Conservation (phyloP, 35 echinoderm and acorn worm species). For the Apostichopus japonicus region DNA sequence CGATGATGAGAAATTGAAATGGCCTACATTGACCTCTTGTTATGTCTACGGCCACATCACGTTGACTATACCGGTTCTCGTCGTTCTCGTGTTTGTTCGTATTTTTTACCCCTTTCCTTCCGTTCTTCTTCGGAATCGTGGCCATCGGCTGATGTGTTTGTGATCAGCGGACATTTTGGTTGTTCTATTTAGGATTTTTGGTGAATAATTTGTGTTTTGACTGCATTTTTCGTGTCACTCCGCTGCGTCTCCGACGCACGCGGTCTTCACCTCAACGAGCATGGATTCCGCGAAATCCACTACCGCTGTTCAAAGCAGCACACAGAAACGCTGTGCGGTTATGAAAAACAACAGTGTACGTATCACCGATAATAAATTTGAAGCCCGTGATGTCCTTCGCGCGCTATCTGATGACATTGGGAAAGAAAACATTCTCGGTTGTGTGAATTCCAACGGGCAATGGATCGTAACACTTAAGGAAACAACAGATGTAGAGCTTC, state of each 20-base stretch:
- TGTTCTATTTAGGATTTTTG: background rate
- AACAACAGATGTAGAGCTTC: background rate
- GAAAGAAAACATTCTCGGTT: constrained; percentile 16
- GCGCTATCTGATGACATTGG: constrained; percentile 20
- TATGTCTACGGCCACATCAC: too few relatives aligned
- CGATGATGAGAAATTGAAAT: too few relatives aligned
- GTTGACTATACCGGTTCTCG: too few relatives aligned
- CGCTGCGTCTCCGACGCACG: background rate
- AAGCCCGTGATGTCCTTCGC: background rate
- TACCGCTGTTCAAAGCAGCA: background rate
- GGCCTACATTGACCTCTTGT: too few relatives aligned
- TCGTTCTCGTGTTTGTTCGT: background rate
- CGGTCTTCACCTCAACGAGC: background rate
- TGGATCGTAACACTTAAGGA: constrained; percentile 9
- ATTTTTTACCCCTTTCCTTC: background rate
- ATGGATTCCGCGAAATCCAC: background rate
- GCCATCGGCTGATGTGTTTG: too few relatives aligned
- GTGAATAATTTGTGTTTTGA: background rate
- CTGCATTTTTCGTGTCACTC: background rate
- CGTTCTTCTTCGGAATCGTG: background rate
- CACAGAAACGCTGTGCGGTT: background rate
- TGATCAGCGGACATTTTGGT: background rate
- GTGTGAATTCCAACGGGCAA: background rate
- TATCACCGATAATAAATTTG: background rate
- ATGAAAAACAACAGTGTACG: constrained; percentile 13